A percentile compares a stretch with the other conserved stretches of the same genome.
Conservation (phyloP, 2,113 vertebrate genomes). For the Chrysochloris asiatica region DNA sequence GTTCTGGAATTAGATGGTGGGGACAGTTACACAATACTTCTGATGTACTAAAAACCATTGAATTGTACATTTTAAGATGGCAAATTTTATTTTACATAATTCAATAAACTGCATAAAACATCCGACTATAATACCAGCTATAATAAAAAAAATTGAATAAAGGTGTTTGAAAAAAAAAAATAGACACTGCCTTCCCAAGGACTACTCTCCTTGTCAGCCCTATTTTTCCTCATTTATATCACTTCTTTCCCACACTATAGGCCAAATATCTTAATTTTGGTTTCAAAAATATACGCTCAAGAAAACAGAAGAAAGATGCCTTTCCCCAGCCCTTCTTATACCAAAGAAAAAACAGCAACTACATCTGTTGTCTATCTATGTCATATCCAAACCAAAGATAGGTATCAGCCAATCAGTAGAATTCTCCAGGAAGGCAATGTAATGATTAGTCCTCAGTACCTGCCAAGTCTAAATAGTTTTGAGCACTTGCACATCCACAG, state of each 20-base stretch:
- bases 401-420: neutral
- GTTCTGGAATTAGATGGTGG: neutral
- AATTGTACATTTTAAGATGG: neutral
- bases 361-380: neutral
- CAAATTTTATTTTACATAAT: neutral
- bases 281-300: neutral
- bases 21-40: neutral
- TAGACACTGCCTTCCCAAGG: neutral
- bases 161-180: neutral
- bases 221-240: neutral
- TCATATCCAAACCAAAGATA: neutral
- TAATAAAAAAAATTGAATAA: neutral
- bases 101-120: neutral
- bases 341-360: neutral
- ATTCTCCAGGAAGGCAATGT: neutral
- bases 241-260: neutral
- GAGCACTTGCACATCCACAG: neutral
- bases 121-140: neutral
- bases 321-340: neutral
- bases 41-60: neutral
- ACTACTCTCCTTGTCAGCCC: neutral
- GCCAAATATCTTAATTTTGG: constrained; percentile 16
- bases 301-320: neutral
- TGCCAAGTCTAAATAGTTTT: neutral
- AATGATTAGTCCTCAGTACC: neutral